Base-by-base conservation (phyloP, 2,888 invertebrate species). In the Pseudococcus jackbeardsleyi region DNA sequence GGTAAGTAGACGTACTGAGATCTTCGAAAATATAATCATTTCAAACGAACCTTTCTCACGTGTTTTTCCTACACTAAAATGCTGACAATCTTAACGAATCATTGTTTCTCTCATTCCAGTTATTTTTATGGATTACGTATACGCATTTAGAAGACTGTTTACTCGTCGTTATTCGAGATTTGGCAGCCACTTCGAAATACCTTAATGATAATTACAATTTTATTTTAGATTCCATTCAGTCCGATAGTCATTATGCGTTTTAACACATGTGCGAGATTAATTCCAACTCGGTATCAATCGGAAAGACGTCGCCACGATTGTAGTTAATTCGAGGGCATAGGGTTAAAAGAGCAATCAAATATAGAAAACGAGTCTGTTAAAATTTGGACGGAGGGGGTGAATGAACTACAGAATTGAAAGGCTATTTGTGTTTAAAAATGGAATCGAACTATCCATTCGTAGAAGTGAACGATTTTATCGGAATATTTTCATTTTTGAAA, bases 181-280 rank as follows among this genome's bases (percentile, higher is more conserved):
- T 64, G 64, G 64, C 64, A 64, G 64, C 64, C 22, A 64, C 54
- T 64, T 64, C 64, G 22, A 22, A 64, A 64, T 64, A 64, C 64
- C 64, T 64, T 15, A 15, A 64, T 12, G 22, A 22, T 64, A 64
- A 64, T 64, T 64, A 64, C 22, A 12, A 64, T 64, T 19, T 64
- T 64, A 64, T 64, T 64, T 64, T 64, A 64, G 54, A 54, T 17
- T 54, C 5, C 17, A 54, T 54, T 17, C 54, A 17, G 17, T 17
- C 5, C 54, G 54, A 54, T 54, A 54, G 54, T 54, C 54, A 54
- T 54, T 54, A 54, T 1, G 54, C 17, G 12, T 54, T 54, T 54
- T 5, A 17, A 54, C 4, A 17, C 54, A 17, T 17, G 15, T 17
- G 17, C 17, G 54, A 54, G 54, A 54, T 54, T 17, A 54, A 17